Evolutionary conservation across 2,113 vertebrate species (phyloP).

Genomic region (Nesogale talazaci): DNA sequence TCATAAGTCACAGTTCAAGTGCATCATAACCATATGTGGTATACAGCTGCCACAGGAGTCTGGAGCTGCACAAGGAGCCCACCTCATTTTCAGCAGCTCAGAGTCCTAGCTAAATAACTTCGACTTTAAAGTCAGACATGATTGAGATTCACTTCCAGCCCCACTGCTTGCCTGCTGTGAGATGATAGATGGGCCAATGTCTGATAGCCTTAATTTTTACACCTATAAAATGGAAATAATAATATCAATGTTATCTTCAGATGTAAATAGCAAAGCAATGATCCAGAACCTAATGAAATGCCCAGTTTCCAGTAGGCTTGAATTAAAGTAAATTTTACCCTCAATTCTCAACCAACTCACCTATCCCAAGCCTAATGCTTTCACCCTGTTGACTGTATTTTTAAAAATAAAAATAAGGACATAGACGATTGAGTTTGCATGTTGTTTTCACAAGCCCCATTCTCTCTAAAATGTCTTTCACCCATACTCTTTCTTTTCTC

Average conservation of each 20-base stretch:
- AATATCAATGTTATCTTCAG: neutral
- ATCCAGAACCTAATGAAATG: neutral
- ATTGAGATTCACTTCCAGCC: neutral
- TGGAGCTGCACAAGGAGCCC: neutral
- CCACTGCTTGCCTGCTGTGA: neutral
- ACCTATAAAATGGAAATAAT: neutral
- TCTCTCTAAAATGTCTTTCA: neutral
- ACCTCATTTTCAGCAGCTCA: neutral
- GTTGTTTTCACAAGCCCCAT: neutral
- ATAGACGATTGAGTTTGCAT: neutral
- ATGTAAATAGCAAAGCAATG: constrained; percentile 2
- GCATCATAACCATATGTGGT: too few relatives aligned
- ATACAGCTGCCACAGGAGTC: neutral
- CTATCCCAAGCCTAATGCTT: neutral
- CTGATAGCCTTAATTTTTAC: neutral
- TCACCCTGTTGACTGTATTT: neutral
- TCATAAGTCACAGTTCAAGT: neutral
- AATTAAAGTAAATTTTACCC: neutral
- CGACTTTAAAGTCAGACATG: neutral
- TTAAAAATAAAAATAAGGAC: neutral
- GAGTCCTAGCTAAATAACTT: neutral
- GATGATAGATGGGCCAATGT: neutral
- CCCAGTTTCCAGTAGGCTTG: neutral
- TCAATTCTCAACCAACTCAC: neutral
- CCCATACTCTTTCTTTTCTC: neutral